Percentiles rank a stretch among this genome's conserved stretches.
Conservation (phyloP, 2,113 vertebrate genomes). For the Ceratotherium simum region DNA sequence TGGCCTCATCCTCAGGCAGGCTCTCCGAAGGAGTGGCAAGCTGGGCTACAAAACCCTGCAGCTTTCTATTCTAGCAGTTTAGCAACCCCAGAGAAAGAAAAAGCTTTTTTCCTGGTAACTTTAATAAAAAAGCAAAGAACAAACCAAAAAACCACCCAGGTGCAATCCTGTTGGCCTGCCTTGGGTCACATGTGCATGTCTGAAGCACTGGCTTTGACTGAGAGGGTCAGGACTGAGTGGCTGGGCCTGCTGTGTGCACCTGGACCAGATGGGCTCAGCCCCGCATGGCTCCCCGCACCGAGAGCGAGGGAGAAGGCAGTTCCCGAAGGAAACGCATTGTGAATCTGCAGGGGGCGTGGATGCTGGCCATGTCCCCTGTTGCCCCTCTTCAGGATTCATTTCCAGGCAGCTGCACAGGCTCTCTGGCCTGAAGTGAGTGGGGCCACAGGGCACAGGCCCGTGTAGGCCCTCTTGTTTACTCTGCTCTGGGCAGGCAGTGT, state of each 20-base stretch:
- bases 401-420: neutral
- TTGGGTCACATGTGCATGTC: neutral
- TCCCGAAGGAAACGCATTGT: neutral
- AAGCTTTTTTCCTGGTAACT: neutral
- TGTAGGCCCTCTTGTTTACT: neutral
- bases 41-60: neutral
- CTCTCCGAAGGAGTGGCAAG: neutral
- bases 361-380: neutral
- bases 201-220: neutral
- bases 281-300: neutral
- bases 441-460: accelerated
- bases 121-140: neutral
- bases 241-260: neutral
- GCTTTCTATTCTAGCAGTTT: neutral
- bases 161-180: neutral
- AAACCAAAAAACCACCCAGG: neutral
- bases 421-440: neutral
- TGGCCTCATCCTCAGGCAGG: neutral
- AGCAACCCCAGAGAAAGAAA: neutral
- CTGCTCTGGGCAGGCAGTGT: neutral
- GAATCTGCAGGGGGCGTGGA: too few species aligned
- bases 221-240: neutral
- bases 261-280: neutral
- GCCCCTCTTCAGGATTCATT: neutral
- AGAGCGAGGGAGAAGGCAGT: neutral